A percentile compares a stretch with the other conserved stretches of the same genome.
These are phyloP conservation scores for Crocodylus rhombifer DNA, from an alignment of 2,797 vertebrate species.

Conservation along the genomic window DNA sequence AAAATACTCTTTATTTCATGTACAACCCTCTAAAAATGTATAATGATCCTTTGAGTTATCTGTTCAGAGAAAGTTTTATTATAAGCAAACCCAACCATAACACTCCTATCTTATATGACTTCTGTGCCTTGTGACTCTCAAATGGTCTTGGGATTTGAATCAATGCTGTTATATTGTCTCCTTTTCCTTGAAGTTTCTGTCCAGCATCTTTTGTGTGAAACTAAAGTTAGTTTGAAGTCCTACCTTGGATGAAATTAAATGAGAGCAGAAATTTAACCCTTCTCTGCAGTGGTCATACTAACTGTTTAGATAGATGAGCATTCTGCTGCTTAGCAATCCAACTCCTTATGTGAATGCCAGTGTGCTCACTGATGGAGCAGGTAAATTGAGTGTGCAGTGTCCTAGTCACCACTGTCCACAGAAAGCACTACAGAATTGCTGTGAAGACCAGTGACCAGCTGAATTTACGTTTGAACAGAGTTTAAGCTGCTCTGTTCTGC, in stretches of 20 bases:
- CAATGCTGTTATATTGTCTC: background rate
- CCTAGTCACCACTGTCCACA: background rate
- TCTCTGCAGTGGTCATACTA: background rate
- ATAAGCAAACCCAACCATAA: background rate
- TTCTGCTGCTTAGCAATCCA: background rate
- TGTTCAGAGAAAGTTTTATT: conserved; percentile 13
- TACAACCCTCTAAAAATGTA: conserved; percentile 3
- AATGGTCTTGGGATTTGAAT: background rate
- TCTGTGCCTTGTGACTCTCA: conserved; percentile 3
- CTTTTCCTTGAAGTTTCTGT: conserved; percentile 5
- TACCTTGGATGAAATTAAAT: background rate
- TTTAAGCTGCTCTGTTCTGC: background rate
- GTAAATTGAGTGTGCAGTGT: background rate
- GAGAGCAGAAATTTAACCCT: background rate
- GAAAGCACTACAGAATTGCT: background rate
- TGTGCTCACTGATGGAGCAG: background rate
- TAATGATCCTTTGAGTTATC: conserved; percentile 29
- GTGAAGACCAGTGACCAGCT: background rate
- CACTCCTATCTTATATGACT: conserved; percentile 6
- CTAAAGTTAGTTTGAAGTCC: background rate
- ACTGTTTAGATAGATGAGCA: fast-evolving
- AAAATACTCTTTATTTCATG: background rate
- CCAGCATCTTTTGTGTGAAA: background rate
- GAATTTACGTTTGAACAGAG: background rate
- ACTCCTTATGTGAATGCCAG: background rate